These are phyloP conservation scores for Molossus alvarezi DNA, from an alignment of 2,797 vertebrate genomes.

Conservation along the genomic window DNA sequence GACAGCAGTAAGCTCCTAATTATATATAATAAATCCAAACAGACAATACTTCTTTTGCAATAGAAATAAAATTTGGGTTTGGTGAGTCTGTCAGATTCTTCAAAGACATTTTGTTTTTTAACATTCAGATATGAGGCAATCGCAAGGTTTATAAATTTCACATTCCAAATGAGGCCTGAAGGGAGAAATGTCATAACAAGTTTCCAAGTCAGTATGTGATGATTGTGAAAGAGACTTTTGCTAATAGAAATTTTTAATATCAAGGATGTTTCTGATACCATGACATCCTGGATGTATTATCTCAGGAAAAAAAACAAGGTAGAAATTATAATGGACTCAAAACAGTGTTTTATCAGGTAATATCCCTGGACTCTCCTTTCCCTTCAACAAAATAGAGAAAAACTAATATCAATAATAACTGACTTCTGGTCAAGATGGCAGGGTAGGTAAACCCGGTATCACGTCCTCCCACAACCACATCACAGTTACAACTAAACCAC, in stretches of 20 bases:
- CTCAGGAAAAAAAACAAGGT: neutral
- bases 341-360: conserved; percentile 36
- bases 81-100: conserved; percentile 38
- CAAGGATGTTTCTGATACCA: conserved; percentile 45
- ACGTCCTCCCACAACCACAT: too few species aligned
- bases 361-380: neutral
- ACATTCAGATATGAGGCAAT: conserved; percentile 35
- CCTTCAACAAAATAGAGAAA: neutral
- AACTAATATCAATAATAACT: neutral
- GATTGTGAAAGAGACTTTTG: neutral
- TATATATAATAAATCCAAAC: conserved; percentile 74
- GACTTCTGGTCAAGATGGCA: too few species aligned
- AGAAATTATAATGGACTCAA: conserved; percentile 46
- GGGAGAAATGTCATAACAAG: neutral
- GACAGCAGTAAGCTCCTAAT: conserved; percentile 72
- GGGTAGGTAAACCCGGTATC: too few species aligned
- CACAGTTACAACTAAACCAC: too few species aligned
- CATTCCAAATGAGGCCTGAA: conserved; percentile 31
- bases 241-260: conserved; percentile 68
- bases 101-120: conserved; percentile 65
- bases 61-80: conserved; percentile 72
- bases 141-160: conserved; percentile 65
- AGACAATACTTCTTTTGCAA: conserved; percentile 61
- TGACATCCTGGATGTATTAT: neutral
- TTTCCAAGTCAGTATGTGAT: conserved; percentile 46